These are phyloP conservation scores for Diplolepis rosae DNA, from an alignment of 2,888 invertebrate species.

Conservation along the genomic window DNA sequence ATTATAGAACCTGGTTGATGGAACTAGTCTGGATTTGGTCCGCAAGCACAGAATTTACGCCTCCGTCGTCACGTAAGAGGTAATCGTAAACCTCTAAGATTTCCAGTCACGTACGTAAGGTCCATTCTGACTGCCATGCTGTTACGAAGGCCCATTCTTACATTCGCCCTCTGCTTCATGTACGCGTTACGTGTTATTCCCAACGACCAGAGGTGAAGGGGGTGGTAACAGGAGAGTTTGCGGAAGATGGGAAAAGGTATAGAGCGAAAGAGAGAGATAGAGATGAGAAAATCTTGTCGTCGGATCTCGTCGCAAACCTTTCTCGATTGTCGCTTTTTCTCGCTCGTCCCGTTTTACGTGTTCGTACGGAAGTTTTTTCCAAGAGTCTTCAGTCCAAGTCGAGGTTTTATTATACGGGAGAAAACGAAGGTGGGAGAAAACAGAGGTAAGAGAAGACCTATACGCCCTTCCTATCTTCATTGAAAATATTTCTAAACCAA, in stretches of 20 bases:
- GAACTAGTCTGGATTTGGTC: constrained; percentile 43
- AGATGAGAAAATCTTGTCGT: constrained; percentile 13
- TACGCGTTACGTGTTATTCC: constrained; percentile 31
- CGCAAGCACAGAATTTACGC: constrained; percentile 51
- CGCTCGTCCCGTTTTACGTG: constrained; percentile 5
- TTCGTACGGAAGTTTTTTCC: constrained; percentile 20
- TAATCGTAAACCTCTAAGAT: constrained; percentile 63
- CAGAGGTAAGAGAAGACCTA: too few relatives aligned
- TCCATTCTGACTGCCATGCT: constrained; percentile 56
- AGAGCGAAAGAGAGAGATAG: background rate
- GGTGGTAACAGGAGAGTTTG: constrained; percentile 5
- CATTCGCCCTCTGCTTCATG: constrained; percentile 37
- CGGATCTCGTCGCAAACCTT: constrained; percentile 13
- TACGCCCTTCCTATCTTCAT: constrained; percentile 13
- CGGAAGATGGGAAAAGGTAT: constrained; percentile 35
- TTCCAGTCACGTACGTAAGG: constrained; percentile 64
- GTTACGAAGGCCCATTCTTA: constrained; percentile 57
- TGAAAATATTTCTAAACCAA: constrained; percentile 14
- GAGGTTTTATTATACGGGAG: background rate
- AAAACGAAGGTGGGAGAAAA: constrained; percentile 3
- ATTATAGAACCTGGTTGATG: constrained; percentile 34
- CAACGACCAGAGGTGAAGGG: constrained; percentile 13
- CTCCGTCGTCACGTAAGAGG: constrained; percentile 55
- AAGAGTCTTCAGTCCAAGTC: background rate
- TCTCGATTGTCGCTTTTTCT: constrained; percentile 25